Percentiles rank a stretch among this genome's conserved stretches.
Evolutionary conservation across 2,797 vertebrate species (phyloP).

Genomic region (Rhynchotus rufescens): DNA sequence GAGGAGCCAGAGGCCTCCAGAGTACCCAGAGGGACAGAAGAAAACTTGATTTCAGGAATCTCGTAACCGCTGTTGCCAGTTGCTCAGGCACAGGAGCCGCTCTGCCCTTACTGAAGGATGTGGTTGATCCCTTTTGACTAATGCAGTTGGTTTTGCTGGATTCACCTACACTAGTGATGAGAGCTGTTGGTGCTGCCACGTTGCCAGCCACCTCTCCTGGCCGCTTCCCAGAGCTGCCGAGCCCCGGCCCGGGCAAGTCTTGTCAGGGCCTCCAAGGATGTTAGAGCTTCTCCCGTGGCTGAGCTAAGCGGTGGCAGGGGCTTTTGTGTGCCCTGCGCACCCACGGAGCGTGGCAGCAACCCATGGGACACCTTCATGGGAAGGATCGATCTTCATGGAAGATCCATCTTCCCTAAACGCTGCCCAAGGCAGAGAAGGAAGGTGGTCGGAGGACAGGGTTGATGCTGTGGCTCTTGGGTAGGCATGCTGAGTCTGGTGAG

Average conservation of each 20-base stretch:
- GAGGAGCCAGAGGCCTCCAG: background rate
- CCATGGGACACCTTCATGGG: background rate
- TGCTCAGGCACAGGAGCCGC: too few species aligned
- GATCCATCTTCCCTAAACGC: background rate
- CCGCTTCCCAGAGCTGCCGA: slow-evolving; percentile 22
- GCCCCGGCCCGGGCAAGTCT: slow-evolving; percentile 52
- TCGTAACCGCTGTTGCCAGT: too few species aligned
- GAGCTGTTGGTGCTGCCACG: background rate
- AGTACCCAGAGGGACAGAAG: background rate
- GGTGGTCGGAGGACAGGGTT: background rate
- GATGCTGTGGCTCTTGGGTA: background rate
- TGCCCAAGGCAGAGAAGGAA: background rate
- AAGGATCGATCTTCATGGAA: too few species aligned
- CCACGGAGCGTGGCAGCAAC: slow-evolving; percentile 14
- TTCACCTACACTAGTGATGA: background rate
- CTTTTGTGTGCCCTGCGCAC: background rate
- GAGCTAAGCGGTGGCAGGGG: slow-evolving; percentile 66
- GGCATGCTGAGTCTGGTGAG: background rate
- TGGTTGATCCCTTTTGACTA: rapidly evolving
- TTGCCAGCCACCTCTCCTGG: slow-evolving; percentile 12
- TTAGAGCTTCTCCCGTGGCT: slow-evolving; percentile 54
- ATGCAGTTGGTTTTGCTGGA: slow-evolving; percentile 3
- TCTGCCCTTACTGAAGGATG: background rate
- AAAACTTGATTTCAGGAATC: too few species aligned
- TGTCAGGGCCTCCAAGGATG: slow-evolving; percentile 54